These are phyloP conservation scores for Lepetodrilus schrolli DNA, from an alignment of 2,888 invertebrate species.

Conservation along the genomic window DNA sequence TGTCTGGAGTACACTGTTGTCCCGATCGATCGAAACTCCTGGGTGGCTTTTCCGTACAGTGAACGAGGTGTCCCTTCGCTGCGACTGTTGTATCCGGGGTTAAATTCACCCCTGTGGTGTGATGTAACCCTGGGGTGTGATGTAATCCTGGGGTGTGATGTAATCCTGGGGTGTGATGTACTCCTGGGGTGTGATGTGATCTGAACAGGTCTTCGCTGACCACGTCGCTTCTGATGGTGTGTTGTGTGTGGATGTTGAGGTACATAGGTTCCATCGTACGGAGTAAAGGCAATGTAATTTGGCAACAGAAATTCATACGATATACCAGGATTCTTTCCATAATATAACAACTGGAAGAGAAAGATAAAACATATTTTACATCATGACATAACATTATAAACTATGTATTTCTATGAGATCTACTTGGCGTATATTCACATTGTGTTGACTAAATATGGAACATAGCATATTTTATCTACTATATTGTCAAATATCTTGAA, in stretches of 20 bases:
- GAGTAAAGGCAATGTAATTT: constrained; percentile 44
- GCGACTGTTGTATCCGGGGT: background rate
- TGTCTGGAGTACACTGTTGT: background rate
- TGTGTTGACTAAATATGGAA: too few species aligned
- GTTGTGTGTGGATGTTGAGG: background rate
- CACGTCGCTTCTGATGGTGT: background rate
- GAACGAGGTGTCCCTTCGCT: background rate
- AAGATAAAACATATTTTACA: constrained; percentile 20
- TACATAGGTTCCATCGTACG: constrained; percentile 37
- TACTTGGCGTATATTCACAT: too few species aligned
- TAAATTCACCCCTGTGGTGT: background rate
- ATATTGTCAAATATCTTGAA: too few species aligned
- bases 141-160: background rate
- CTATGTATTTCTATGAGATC: too few species aligned
- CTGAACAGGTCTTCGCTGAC: background rate
- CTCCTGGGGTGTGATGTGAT: background rate
- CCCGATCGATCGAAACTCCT: constrained; percentile 7
- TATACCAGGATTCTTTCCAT: constrained; percentile 51
- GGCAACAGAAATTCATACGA: constrained; percentile 45
- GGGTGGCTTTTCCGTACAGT: background rate
- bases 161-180: background rate
- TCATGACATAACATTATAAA: too few species aligned
- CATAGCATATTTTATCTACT: too few species aligned
- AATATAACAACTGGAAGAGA: constrained; percentile 50
- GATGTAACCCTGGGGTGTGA: background rate